Percentiles rank a stretch among this genome's conserved stretches.
Conservation (phyloP, 2,113 vertebrate genomes). For the Kryptolebias marmoratus region DNA sequence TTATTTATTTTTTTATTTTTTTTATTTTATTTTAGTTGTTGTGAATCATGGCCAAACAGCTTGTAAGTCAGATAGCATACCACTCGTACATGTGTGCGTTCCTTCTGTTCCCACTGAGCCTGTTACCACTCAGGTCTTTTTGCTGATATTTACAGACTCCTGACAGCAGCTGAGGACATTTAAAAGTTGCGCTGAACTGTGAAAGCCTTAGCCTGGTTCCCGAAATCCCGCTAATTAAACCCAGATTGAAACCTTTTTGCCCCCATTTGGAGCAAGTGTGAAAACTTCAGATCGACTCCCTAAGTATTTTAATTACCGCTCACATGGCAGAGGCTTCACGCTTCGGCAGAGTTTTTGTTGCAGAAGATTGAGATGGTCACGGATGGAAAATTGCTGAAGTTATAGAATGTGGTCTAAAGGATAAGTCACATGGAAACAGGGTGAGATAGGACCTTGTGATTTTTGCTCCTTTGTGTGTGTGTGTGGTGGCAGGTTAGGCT, state of each 20-base stretch:
- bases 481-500: constrained; percentile 8
- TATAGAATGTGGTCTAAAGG: constrained; percentile 49
- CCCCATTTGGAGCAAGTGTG: constrained; percentile 23
- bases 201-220: constrained; percentile 27
- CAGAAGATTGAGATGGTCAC: constrained; percentile 67
- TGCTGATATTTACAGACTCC: not conserved
- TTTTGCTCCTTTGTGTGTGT: constrained; percentile 26
- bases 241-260: constrained; percentile 22
- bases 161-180: not conserved
- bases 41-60: not conserved
- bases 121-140: not conserved
- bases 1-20: not conserved
- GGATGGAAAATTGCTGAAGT: constrained; percentile 66
- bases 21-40: not conserved
- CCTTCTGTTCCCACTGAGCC: not conserved
- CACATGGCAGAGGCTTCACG: constrained; percentile 49
- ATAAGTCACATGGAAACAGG: constrained; percentile 52
- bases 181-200: constrained; percentile 19
- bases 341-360: constrained; percentile 54
- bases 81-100: not conserved
- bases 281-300: constrained; percentile 29
- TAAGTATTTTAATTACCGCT: constrained; percentile 64
- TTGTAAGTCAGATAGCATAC: not conserved
- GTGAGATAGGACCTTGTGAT: constrained; percentile 59
- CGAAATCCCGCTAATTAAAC: constrained; percentile 46